Evolutionary conservation across 2,113 vertebrate genomes (phyloP).

Genomic region (Saguinus imperator): DNA sequence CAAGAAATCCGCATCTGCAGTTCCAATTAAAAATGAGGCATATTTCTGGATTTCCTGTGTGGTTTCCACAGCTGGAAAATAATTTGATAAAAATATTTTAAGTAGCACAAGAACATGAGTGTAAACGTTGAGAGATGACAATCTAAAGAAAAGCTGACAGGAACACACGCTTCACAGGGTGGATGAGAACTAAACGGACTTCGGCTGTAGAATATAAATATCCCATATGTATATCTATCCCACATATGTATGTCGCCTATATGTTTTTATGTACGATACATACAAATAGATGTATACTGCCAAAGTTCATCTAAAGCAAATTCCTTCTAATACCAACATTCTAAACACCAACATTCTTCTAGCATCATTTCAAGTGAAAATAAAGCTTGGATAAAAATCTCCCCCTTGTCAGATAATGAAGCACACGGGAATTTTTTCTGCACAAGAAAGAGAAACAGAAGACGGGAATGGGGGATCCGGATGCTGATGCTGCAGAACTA

Average conservation of each 20-base stretch:
- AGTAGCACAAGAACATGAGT: not conserved
- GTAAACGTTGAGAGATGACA: not conserved
- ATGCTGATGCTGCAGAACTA: not conserved
- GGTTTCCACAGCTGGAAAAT: not conserved
- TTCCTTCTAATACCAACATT: not conserved
- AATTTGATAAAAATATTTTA: not conserved
- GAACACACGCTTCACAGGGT: fast-evolving
- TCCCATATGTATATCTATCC: not conserved
- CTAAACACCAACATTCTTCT: too few species aligned
- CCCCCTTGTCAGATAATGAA: not conserved
- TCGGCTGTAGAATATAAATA: not conserved
- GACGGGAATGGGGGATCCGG: not conserved
- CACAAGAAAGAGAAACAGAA: not conserved
- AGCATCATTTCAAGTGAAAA: not conserved
- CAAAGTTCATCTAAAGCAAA: not conserved
- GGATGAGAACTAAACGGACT: not conserved
- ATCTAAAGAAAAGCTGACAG: not conserved
- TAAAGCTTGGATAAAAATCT: not conserved
- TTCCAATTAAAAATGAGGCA: not conserved
- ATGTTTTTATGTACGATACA: not conserved
- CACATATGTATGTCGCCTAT: not conserved
- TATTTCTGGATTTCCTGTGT: not conserved
- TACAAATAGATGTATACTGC: not conserved
- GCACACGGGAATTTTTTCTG: not conserved
- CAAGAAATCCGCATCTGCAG: not conserved